Conservation (phyloP, 1,140 invertebrate species). For the Triops cancriformis region DNA sequence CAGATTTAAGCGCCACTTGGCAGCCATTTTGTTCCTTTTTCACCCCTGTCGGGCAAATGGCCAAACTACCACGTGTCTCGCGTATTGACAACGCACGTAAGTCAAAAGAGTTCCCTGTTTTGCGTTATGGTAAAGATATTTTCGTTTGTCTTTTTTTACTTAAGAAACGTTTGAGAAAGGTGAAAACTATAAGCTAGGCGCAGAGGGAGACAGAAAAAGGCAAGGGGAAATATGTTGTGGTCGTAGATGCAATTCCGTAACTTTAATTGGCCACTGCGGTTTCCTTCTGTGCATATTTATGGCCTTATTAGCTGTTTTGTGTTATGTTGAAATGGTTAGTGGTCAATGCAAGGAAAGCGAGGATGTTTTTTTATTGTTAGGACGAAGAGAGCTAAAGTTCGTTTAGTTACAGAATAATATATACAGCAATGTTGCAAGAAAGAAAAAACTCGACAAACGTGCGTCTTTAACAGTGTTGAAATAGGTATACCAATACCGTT, state of each 20-base stretch:
- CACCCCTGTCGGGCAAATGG: neutral
- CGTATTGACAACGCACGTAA: neutral
- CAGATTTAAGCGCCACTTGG: neutral
- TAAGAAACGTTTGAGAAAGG: too few relatives aligned
- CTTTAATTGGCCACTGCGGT: neutral
- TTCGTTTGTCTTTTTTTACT: neutral
- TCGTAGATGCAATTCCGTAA: neutral
- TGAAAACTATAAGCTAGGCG: too few relatives aligned
- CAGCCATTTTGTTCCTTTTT: neutral
- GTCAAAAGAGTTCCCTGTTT: neutral
- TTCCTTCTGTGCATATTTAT: constrained; percentile 1
- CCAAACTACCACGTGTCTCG: neutral
- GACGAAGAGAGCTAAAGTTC: too few relatives aligned
- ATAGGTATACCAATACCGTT: too few relatives aligned
- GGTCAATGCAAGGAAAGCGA: neutral
- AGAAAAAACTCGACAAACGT: too few relatives aligned
- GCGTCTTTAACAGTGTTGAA: too few relatives aligned
- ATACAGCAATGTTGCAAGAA: too few relatives aligned
- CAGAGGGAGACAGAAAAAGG: too few relatives aligned
- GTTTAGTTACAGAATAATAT: too few relatives aligned
- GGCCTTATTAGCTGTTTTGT: neutral
- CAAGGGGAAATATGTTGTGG: neutral
- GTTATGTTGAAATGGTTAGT: neutral
- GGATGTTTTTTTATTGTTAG: neutral
- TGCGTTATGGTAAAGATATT: too few relatives aligned